Percentiles rank a stretch among this genome's conserved stretches.
Evolutionary conservation across 2,888 invertebrate genomes (phyloP).

Genomic region (Buathra laborator): DNA sequence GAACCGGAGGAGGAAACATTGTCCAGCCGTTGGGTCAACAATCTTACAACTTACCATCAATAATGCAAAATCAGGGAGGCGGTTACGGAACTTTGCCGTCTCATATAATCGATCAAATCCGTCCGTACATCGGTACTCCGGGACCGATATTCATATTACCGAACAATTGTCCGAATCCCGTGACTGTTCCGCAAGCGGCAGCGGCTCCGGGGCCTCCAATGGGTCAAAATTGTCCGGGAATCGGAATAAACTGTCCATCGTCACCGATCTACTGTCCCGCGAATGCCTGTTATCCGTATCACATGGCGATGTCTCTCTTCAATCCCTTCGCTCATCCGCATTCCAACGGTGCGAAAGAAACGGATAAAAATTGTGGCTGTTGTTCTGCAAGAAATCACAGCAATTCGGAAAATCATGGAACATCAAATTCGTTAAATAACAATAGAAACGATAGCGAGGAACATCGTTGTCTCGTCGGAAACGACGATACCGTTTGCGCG

Average conservation of each 20-base stretch:
- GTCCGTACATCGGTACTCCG: constrained; percentile 70
- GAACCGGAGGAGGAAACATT: constrained; percentile 51
- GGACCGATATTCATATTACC: constrained; percentile 81
- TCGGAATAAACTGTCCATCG: constrained; percentile 60
- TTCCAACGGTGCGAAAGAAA: constrained; percentile 24
- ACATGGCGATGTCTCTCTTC: constrained; percentile 74
- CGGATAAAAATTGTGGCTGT: constrained; percentile 56
- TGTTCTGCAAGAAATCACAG: constrained; percentile 39
- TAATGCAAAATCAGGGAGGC: constrained; percentile 51
- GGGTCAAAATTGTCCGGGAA: constrained; percentile 60
- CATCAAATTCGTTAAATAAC: not conserved
- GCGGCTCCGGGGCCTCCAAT: constrained; percentile 23
- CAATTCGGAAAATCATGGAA: not conserved
- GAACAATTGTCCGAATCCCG: constrained; percentile 69
- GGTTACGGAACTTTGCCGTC: constrained; percentile 69
- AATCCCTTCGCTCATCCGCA: constrained; percentile 63
- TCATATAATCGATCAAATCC: constrained; percentile 77
- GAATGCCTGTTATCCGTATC: constrained; percentile 75
- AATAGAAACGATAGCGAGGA: constrained; percentile 52
- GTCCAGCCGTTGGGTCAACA: constrained; percentile 59
- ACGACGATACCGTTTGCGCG: constrained; percentile 76
- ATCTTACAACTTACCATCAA: constrained; percentile 60
- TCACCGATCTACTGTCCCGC: constrained; percentile 70
- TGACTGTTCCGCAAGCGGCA: constrained; percentile 36
- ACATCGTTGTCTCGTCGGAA: constrained; percentile 72